Evolutionary conservation across 2,888 invertebrate genomes (phyloP), one percentile per base, ranked within the genome.

Genomic region (Yponomeuta evonymella): DNA sequence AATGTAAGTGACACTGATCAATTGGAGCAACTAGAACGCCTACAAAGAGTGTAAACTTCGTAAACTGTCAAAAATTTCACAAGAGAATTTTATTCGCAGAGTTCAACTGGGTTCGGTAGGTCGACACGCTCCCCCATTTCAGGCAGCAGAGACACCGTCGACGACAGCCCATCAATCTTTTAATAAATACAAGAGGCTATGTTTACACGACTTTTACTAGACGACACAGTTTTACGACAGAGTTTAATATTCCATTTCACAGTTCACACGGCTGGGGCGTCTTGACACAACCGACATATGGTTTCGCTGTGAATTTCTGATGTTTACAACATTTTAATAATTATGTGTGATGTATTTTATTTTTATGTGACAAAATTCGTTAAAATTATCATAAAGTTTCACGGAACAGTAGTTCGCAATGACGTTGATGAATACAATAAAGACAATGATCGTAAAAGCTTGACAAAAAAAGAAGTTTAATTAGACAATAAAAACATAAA

Each of bases 121-220:
- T 58, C 51, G 51, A 15, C 3, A 58, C 15, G 12, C 51, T 58
- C 51, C 29, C 83, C 81, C 81, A 15, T 58, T 58, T 58, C 51
- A 58, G 51, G 67, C 67, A 15, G 79, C 82, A 87, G 83, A 86
- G 88, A 89, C 90, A 90, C 85, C 72, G 33, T 83, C 84, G 87
- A 88, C 87, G 87, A 90, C 88, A 84, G 81, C 77, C 84, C 82
- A 89, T 91, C 86, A 89, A 90, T 90, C 90, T 89, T 85, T 83
- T 83, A 86, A 88, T 88, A 90, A 89, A 90, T 90, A 88, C 88
- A 67, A 62, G 65, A 33, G 58, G 68, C 73, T 73, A 69, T 73
- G 73, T 73, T 73, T 71, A 73, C 73, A 71, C 71, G 86, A 87
- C 86, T 89, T 84, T 86, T 83, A 87, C 82, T 81, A 79, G 83